These are phyloP conservation scores for Dioctria linearis DNA, from an alignment of 2,888 invertebrate genomes.

Conservation along the genomic window DNA sequence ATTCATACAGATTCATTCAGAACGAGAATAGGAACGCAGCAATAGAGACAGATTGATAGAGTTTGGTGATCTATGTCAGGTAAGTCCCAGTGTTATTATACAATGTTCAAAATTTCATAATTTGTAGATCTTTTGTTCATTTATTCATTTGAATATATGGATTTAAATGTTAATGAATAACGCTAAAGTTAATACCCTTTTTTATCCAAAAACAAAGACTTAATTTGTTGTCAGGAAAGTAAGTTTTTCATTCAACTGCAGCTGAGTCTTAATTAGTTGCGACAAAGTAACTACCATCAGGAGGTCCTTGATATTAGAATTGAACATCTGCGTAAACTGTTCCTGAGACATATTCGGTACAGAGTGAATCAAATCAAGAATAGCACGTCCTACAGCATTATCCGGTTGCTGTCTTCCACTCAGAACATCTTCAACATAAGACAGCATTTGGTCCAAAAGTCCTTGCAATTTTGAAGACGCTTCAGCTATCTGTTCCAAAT, in stretches of 20 bases:
- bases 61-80: no score
- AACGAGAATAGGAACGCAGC: no score
- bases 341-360: constrained; percentile 93
- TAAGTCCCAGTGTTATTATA: no score
- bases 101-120: not conserved
- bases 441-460: constrained; percentile 83
- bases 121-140: constrained; percentile 29
- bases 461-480: constrained; percentile 85
- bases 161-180: not conserved
- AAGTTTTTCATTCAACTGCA: constrained; percentile 96
- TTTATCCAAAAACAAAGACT: not conserved
- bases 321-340: constrained; percentile 95
- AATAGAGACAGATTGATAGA: no score
- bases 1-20: no score
- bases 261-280: constrained; percentile 95
- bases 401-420: constrained; percentile 83
- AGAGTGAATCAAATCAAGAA: constrained; percentile 91
- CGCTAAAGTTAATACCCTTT: not conserved
- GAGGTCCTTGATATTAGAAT: constrained; percentile 96
- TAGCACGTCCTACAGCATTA: constrained; percentile 90
- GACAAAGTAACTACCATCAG: constrained; percentile 97
- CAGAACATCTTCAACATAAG: constrained; percentile 94
- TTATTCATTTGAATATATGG: constrained; percentile 24
- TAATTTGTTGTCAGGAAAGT: constrained; percentile 84
- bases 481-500: constrained; percentile 87